Evolutionary conservation across 2,888 invertebrate genomes (phyloP).

Genomic region (Sinodicranocentrus sp.): DNA sequence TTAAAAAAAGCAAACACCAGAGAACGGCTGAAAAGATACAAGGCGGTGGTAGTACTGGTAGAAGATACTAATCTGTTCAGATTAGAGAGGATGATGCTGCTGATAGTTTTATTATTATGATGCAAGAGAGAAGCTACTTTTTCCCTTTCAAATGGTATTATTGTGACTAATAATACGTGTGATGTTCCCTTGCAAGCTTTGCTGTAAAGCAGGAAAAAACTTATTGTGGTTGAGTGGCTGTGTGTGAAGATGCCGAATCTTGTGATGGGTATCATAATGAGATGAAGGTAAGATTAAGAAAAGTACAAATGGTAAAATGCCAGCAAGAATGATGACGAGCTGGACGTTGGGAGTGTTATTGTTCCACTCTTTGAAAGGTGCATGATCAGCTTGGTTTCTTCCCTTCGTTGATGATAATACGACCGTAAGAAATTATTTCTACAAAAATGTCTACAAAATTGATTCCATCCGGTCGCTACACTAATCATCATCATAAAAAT

Average conservation of each 20-base stretch:
- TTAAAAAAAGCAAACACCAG: background rate
- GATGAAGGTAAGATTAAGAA: conserved; percentile 8
- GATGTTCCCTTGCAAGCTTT: too few relatives aligned
- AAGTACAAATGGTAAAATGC: background rate
- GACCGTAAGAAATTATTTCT: conserved; percentile 54
- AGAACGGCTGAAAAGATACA: conserved; percentile 36
- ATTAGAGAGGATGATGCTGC: conserved; percentile 56
- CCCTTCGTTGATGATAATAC: conserved; percentile 18
- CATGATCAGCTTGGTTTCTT: background rate
- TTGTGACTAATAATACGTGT: conserved; percentile 33
- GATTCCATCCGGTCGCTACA: conserved; percentile 61
- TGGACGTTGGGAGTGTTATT: too few relatives aligned
- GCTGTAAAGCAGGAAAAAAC: too few relatives aligned
- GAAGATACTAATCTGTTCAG: conserved; percentile 45
- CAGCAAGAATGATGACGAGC: background rate
- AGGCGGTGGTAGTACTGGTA: too few relatives aligned
- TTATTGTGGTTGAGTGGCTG: too few relatives aligned
- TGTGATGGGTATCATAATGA: background rate
- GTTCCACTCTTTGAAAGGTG: too few relatives aligned
- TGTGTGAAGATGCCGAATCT: background rate
- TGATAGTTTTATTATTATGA: conserved; percentile 51
- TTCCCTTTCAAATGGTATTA: conserved; percentile 12
- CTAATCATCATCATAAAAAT: conserved; percentile 40
- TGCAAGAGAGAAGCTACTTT: background rate
- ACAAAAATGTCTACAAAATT: conserved; percentile 57